Conservation (phyloP, 2,113 vertebrate species). For the Misgurnus anguillicaudatus region DNA sequence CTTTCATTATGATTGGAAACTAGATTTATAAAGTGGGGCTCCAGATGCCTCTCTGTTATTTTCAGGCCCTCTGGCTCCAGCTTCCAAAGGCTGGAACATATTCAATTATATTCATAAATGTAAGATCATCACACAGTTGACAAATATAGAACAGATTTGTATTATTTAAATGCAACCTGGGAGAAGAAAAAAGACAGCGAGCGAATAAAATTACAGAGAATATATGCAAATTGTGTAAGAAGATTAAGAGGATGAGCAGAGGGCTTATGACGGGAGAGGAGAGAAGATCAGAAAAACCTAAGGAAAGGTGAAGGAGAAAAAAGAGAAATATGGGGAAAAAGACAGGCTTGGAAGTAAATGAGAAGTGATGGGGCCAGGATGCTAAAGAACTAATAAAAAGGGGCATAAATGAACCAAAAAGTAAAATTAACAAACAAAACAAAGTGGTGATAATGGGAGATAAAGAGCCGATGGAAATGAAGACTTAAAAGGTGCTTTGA, state of each 20-base stretch:
- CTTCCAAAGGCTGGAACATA: conserved; percentile 73
- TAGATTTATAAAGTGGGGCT: conserved; percentile 69
- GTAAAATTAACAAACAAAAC: neutral
- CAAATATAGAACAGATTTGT: conserved; percentile 78
- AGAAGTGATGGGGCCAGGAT: conserved; percentile 1
- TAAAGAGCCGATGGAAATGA: neutral
- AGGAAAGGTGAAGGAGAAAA: conserved; percentile 14
- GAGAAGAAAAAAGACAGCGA: conserved; percentile 57
- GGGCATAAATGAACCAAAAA: neutral
- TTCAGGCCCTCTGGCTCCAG: conserved; percentile 64
- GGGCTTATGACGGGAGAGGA: conserved; percentile 44
- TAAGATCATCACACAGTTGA: conserved; percentile 70
- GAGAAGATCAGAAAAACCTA: conserved; percentile 30
- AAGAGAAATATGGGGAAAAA: neutral
- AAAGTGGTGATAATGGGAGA: neutral
- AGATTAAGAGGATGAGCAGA: conserved; percentile 72
- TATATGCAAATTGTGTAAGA: conserved; percentile 75
- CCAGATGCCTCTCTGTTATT: conserved; percentile 70
- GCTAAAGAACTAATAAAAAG: neutral
- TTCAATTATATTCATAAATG: conserved; percentile 77
- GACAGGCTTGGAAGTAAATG: conserved; percentile 6
- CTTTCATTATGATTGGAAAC: conserved; percentile 52
- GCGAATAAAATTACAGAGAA: conserved; percentile 66
- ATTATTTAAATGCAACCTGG: conserved; percentile 78
- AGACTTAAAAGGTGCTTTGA: neutral